These are phyloP conservation scores for Chrysogorgia sp. DNA, from an alignment of 92 coral and sea anemone species.

Conservation along the genomic window DNA sequence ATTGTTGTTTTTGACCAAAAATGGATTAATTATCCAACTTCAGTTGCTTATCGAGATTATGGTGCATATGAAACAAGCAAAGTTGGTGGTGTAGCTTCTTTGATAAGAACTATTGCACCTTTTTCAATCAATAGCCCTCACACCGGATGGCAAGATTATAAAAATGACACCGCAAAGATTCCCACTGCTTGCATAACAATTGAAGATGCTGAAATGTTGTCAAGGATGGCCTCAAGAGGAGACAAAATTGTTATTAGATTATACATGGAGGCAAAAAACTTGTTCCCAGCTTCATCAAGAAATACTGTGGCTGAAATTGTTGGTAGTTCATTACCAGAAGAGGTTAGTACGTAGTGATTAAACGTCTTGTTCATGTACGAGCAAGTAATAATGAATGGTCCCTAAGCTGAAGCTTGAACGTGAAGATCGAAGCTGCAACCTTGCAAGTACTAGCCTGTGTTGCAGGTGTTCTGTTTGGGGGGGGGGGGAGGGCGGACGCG, in stretches of 20 bases:
- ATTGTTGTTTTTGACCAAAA: constrained; percentile 84
- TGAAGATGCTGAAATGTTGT: constrained; percentile 98
- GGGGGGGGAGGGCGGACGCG: too few species aligned
- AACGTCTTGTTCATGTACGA: too few species aligned
- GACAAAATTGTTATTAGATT: constrained; percentile 74
- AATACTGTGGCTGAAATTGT: constrained; percentile 92
- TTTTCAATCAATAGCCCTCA: constrained; percentile 98
- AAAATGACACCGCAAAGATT: constrained; percentile 67
- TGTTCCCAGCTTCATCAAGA: constrained; percentile 73
- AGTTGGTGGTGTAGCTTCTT: constrained; percentile 92
- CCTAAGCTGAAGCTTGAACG: too few species aligned
- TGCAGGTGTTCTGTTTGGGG: too few species aligned
- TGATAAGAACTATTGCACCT: constrained; percentile 88
- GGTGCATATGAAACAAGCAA: constrained; percentile 77
- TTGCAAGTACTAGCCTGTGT: too few species aligned
- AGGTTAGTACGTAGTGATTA: too few species aligned
- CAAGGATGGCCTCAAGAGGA: constrained; percentile 90
- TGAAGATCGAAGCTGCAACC: too few species aligned
- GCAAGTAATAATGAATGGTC: too few species aligned
- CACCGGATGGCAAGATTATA: constrained; percentile 92
- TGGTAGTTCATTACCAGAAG: constrained; percentile 86
- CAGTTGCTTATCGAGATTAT: constrained; percentile 73
- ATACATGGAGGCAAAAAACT: constrained; percentile 75
- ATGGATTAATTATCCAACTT: constrained; percentile 69
- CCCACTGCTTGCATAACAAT: constrained; percentile 97